Percentiles rank a stretch among this genome's conserved stretches.
phyloP scores from a whole-genome alignment of 2,888 invertebrate genomes.

The Tetragonisca angustula region DNA sequence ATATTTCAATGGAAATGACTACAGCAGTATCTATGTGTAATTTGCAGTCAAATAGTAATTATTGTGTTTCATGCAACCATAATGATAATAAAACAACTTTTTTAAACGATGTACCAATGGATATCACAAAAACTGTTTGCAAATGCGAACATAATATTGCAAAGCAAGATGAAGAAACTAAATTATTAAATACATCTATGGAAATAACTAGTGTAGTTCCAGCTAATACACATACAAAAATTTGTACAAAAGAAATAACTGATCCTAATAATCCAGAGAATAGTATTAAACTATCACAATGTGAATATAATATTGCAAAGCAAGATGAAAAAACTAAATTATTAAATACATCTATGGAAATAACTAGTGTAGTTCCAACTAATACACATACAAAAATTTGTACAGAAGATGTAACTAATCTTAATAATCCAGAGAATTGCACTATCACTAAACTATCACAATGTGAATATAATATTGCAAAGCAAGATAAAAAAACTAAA shows the following conservation, averaged over 20 bases:
- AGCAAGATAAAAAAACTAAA: constrained; percentile 11
- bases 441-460: not conserved
- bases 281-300: not conserved
- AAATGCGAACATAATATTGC: not conserved
- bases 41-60: not conserved
- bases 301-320: too few species aligned
- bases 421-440: not conserved
- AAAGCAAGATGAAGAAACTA: constrained; percentile 13
- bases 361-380: constrained; percentile 22
- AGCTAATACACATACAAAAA: not conserved
- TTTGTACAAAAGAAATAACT: not conserved
- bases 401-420: not conserved
- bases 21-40: constrained; percentile 18
- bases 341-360: constrained; percentile 35
- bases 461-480: not conserved
- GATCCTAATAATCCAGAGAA: not conserved
- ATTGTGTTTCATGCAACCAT: not conserved
- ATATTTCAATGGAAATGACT: constrained; percentile 63
- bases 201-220: constrained; percentile 33
- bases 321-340: constrained; percentile 16
- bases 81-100: not conserved
- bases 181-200: constrained; percentile 29
- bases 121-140: constrained; percentile 39
- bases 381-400: constrained; percentile 1
- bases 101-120: constrained; percentile 52